These are phyloP conservation scores for Volucella inanis DNA, from an alignment of 2,888 invertebrate genomes.

Conservation along the genomic window DNA sequence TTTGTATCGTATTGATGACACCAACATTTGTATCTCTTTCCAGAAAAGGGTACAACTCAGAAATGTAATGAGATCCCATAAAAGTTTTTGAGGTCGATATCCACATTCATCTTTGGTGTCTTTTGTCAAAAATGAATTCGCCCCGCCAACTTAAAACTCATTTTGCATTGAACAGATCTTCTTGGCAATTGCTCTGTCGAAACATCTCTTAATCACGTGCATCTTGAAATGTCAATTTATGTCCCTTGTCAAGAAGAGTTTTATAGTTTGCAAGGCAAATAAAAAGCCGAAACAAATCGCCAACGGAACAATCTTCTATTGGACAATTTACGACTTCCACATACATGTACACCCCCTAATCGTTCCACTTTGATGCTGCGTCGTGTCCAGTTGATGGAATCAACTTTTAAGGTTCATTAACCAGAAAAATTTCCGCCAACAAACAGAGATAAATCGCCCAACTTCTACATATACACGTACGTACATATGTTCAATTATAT, in stretches of 20 bases:
- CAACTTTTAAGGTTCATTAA: conserved; percentile 26
- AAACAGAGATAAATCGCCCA: neutral
- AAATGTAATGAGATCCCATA: no score
- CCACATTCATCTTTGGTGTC: no score
- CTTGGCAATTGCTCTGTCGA: no score
- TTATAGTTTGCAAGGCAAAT: neutral
- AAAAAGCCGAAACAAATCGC: neutral
- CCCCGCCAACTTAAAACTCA: neutral
- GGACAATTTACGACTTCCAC: neutral
- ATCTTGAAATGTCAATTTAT: neutral
- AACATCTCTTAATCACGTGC: conserved; percentile 16
- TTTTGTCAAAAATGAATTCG: neutral
- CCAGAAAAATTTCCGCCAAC: conserved; percentile 12
- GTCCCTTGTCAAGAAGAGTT: neutral
- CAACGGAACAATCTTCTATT: neutral
- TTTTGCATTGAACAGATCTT: neutral
- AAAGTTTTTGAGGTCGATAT: no score
- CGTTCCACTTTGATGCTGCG: neutral
- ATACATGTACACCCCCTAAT: conserved; percentile 3
- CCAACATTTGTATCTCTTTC: no score
- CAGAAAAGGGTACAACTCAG: no score
- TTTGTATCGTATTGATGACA: no score
- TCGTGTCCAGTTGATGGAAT: neutral
- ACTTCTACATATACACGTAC: neutral
- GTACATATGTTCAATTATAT: no score